These are phyloP conservation scores for Patiria pectinifera DNA, from an alignment of 53 echinoderm and acorn worm genomes.

Conservation along the genomic window DNA sequence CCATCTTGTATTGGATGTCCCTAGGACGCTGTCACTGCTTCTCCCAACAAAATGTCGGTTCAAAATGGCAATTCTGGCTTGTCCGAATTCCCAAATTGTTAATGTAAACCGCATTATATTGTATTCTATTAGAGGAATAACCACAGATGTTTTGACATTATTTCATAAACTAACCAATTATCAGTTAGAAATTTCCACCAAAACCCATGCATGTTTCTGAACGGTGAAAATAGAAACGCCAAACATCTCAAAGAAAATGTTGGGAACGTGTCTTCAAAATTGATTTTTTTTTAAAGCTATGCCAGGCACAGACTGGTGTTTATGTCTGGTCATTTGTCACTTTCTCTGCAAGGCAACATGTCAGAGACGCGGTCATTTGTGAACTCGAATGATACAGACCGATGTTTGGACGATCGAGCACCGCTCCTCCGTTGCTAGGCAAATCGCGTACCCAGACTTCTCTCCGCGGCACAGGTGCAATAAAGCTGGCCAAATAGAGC, in stretches of 20 bases:
- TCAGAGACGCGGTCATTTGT: neutral
- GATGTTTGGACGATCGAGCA: neutral
- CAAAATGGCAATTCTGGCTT: too few species aligned
- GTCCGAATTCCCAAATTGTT: too few species aligned
- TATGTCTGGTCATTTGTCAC: neutral
- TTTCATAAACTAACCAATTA: too few species aligned
- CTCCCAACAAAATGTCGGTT: too few species aligned
- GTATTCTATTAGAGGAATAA: too few species aligned
- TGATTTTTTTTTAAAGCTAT: neutral
- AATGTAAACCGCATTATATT: too few species aligned
- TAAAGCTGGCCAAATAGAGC: constrained; percentile 45
- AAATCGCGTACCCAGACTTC: constrained; percentile 58
- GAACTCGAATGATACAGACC: neutral
- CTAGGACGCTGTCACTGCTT: too few species aligned
- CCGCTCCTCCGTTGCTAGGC: constrained; percentile 34
- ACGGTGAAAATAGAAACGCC: too few species aligned
- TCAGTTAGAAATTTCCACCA: too few species aligned
- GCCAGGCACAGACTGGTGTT: neutral
- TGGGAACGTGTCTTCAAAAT: neutral
- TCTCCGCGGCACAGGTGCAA: constrained; percentile 1
- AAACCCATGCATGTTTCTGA: neutral
- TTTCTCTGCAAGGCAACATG: neutral
- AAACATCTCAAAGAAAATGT: too few species aligned
- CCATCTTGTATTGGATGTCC: too few species aligned
- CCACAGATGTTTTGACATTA: too few species aligned